Conservation (phyloP, 2,797 vertebrate genomes). For the Diceros bicornis region DNA sequence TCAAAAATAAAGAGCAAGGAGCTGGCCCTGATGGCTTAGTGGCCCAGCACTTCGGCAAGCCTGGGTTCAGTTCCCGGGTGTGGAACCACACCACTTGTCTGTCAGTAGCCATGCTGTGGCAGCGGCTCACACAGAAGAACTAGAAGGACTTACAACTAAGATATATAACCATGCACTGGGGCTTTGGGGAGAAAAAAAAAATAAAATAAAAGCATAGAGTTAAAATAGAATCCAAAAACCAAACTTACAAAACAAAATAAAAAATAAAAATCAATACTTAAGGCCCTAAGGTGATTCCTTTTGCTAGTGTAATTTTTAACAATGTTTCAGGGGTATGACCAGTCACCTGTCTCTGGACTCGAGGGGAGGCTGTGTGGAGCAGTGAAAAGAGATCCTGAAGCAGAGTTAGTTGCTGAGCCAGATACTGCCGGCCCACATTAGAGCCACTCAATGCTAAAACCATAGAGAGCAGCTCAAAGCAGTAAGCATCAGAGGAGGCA, state of each 20-base stretch:
- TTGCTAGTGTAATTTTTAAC: conserved; percentile 13
- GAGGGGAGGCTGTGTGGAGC: conserved; percentile 98
- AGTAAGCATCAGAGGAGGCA: conserved; percentile 98
- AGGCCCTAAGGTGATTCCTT: background rate
- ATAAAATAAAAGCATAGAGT: background rate
- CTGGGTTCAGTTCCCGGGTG: no score
- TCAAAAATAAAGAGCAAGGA: conserved; percentile 30
- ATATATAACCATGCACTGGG: no score
- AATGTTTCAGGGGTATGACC: background rate
- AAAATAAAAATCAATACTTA: background rate
- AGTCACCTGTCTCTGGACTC: conserved; percentile 98
- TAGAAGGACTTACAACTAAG: no score
- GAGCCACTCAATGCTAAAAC: conserved; percentile 98
- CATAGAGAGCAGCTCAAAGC: conserved; percentile 99
- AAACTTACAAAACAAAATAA: background rate
- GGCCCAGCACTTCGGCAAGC: no score
- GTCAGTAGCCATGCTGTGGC: no score
- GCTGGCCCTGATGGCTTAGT: no score
- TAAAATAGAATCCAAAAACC: conserved; percentile 4
- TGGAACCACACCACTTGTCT: no score
- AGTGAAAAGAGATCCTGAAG: conserved; percentile 99
- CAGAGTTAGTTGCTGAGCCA: conserved; percentile 98
- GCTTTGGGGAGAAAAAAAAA: no score
- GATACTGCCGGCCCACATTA: conserved; percentile 98
- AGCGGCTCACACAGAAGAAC: no score